Evolutionary conservation across 1,140 invertebrate genomes (phyloP).

Genomic region (Pteromalus puparum): DNA sequence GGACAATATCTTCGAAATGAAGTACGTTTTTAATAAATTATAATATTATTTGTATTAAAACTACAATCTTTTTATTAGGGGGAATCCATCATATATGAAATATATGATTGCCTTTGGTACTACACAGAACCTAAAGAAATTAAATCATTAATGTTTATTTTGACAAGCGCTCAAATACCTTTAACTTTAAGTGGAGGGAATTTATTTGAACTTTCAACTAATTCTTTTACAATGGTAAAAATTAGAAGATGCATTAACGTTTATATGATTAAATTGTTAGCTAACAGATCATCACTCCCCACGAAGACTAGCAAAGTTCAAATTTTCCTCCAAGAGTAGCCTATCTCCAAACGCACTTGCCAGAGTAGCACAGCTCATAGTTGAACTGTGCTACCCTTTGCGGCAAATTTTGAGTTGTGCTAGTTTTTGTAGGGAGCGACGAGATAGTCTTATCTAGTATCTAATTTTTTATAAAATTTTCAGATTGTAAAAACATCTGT

Average conservation of each 20-base stretch:
- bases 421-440: no score
- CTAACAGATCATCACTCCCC: background rate
- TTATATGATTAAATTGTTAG: background rate
- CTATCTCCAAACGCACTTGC: no score
- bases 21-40: conserved; percentile 1
- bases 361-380: no score
- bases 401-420: no score
- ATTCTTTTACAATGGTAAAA: conserved; percentile 24
- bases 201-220: conserved; percentile 24
- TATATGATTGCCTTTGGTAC: conserved; percentile 37
- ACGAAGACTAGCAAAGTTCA: background rate
- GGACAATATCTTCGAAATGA: conserved; percentile 31
- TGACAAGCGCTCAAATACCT: conserved; percentile 27
- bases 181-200: conserved; percentile 29
- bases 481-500: conserved; percentile 36
- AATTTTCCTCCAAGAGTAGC: no score
- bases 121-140: conserved; percentile 19
- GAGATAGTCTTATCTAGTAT: background rate
- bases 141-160: conserved; percentile 10
- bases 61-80: conserved; percentile 26
- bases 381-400: no score
- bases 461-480: background rate
- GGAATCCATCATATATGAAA: background rate
- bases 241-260: no score
- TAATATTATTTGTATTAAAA: background rate